Percentiles rank a stretch among this genome's conserved stretches.
phyloP scores from a whole-genome alignment of 1,140 invertebrate genomes.

The Drosophila insularis region DNA sequence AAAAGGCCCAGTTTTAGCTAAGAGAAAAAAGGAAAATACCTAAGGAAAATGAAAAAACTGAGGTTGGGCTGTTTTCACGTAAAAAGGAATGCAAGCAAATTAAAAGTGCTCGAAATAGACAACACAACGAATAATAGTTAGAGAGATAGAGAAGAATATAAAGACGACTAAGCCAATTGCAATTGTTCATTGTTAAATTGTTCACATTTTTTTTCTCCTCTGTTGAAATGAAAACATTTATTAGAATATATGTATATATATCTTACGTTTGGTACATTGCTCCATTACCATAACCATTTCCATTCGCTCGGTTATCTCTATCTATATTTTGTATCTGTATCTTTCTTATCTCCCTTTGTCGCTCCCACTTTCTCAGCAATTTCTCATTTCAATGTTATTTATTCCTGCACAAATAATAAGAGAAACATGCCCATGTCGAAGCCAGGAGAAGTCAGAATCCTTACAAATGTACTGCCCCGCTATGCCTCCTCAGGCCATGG shows the following conservation, averaged over 20 bases:
- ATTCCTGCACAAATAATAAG: slow-evolving; percentile 15
- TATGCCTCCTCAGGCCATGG: slow-evolving; percentile 12
- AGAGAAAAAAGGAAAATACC: too few relatives aligned
- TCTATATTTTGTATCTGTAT: slow-evolving; percentile 2
- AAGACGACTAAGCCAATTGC: background rate
- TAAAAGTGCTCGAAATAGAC: background rate
- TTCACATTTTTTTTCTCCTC: background rate
- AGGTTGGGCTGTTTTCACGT: too few relatives aligned
- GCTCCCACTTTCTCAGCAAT: slow-evolving; percentile 6
- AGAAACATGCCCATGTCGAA: slow-evolving; percentile 7
- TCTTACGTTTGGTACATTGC: background rate
- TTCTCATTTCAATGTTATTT: slow-evolving; percentile 21
- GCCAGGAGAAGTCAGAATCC: background rate
- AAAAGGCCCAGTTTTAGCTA: too few relatives aligned
- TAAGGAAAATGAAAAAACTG: too few relatives aligned
- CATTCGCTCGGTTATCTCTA: background rate
- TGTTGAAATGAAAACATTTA: background rate
- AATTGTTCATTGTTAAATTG: slow-evolving; percentile 5
- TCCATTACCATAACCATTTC: background rate
- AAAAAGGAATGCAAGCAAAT: background rate
- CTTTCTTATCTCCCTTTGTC: background rate
- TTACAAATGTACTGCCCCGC: background rate
- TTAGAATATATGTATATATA: background rate
- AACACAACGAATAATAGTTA: background rate
- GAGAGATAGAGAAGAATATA: background rate